Conservation (phyloP, 2,113 vertebrate species). For the Sisor rabdophorus region DNA sequence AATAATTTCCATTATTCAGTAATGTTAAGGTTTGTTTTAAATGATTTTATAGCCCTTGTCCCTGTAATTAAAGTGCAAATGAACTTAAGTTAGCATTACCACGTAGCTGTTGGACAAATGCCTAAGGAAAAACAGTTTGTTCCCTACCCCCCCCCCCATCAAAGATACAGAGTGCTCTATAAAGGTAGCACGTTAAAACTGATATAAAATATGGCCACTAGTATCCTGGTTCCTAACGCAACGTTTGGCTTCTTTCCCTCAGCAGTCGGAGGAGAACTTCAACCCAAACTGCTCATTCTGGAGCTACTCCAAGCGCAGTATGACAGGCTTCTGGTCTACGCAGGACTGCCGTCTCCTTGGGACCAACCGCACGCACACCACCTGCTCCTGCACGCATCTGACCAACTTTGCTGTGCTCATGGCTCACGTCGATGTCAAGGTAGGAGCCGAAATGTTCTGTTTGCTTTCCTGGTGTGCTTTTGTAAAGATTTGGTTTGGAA, state of each 20-base stretch:
- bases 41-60: not conserved
- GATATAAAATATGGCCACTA: not conserved
- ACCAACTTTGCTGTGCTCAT: constrained; percentile 97
- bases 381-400: constrained; percentile 94
- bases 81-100: not conserved
- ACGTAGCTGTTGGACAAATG: not conserved
- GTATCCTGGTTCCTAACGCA: constrained; percentile 1
- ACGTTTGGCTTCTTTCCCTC: constrained; percentile 34
- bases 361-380: constrained; percentile 92
- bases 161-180: not conserved
- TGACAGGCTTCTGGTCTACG: constrained; percentile 95
- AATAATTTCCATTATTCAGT: not conserved
- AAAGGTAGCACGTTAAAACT: not conserved
- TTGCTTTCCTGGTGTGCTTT: not conserved
- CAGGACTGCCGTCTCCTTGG: constrained; percentile 91
- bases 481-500: constrained; percentile 13
- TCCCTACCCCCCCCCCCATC: not conserved
- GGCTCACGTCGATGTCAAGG: constrained; percentile 98
- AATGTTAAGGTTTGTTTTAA: not conserved
- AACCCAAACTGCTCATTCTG: constrained; percentile 99
- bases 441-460: constrained; percentile 54
- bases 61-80: not conserved
- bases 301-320: constrained; percentile 93
- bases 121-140: constrained; percentile 26
- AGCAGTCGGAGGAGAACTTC: constrained; percentile 98